A percentile compares a stretch with the other conserved stretches of the same genome.
Conservation (phyloP, 2,797 vertebrate genomes). For the Alosa sapidissima region DNA sequence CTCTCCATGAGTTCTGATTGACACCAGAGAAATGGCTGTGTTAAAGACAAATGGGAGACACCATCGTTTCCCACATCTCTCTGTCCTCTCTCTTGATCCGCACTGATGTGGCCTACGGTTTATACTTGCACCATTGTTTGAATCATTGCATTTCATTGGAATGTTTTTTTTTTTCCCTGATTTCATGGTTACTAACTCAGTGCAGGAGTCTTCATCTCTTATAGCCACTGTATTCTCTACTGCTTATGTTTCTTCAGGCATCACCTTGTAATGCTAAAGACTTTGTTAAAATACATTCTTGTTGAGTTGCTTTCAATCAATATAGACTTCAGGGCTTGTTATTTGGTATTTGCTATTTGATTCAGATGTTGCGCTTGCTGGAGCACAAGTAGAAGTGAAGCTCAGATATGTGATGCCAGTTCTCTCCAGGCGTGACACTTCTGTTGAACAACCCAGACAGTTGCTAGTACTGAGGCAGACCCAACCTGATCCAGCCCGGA, state of each 20-base stretch:
- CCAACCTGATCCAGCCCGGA: neutral
- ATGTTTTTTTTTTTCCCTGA: neutral
- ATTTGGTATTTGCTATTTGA: neutral
- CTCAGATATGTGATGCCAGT: neutral
- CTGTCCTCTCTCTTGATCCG: neutral
- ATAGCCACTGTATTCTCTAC: neutral
- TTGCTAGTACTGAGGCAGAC: neutral
- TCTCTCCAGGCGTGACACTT: neutral
- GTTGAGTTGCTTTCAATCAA: neutral
- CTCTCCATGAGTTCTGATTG: neutral
- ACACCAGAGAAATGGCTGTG: neutral
- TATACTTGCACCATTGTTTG: neutral
- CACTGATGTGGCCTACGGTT: neutral
- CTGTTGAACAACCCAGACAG: neutral
- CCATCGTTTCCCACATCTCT: neutral
- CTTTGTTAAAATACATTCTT: neutral
- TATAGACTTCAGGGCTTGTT: neutral
- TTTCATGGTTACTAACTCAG: neutral
- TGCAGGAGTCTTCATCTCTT: neutral
- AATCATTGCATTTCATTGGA: neutral
- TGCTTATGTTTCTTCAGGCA: neutral
- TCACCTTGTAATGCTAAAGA: constrained; percentile 13
- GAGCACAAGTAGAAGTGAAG: neutral
- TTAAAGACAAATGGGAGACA: neutral
- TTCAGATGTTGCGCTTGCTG: neutral